A percentile compares a stretch with the other conserved stretches of the same genome.
Evolutionary conservation across 2,797 vertebrate species (phyloP).

Genomic region (Peromyscus eremicus): DNA sequence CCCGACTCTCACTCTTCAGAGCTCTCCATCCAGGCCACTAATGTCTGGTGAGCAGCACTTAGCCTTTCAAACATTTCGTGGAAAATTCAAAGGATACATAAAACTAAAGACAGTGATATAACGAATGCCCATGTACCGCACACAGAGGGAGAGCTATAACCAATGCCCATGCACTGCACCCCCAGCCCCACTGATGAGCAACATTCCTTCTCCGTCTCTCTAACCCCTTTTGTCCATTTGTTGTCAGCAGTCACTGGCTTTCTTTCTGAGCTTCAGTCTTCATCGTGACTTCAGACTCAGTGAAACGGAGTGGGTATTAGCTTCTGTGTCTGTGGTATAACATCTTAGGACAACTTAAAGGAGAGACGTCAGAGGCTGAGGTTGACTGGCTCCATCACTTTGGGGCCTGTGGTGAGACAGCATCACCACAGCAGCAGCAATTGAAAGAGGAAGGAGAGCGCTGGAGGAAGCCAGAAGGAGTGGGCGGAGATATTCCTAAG

Average conservation of each 20-base stretch:
- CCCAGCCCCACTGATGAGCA: not conserved
- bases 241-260: not conserved
- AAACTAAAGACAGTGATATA: not conserved
- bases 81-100: not conserved
- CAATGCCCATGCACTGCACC: too few relatives aligned
- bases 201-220: not conserved
- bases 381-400: too few relatives aligned
- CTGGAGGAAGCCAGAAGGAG: not conserved
- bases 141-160: too few relatives aligned
- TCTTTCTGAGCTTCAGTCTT: not conserved
- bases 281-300: not conserved
- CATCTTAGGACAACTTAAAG: not conserved
- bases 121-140: not conserved
- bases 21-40: not conserved
- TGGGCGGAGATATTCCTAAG: not conserved
- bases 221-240: not conserved
- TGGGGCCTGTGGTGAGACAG: not conserved
- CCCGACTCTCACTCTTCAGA: not conserved
- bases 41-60: not conserved
- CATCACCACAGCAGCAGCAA: too few relatives aligned
- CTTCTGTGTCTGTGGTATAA: not conserved
- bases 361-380: not conserved
- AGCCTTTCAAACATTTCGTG: not conserved
- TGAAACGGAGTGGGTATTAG: not conserved
- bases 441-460: not conserved